Base-by-base conservation (phyloP, 2,113 vertebrate genomes). In the Edolisoma coerulescens region DNA sequence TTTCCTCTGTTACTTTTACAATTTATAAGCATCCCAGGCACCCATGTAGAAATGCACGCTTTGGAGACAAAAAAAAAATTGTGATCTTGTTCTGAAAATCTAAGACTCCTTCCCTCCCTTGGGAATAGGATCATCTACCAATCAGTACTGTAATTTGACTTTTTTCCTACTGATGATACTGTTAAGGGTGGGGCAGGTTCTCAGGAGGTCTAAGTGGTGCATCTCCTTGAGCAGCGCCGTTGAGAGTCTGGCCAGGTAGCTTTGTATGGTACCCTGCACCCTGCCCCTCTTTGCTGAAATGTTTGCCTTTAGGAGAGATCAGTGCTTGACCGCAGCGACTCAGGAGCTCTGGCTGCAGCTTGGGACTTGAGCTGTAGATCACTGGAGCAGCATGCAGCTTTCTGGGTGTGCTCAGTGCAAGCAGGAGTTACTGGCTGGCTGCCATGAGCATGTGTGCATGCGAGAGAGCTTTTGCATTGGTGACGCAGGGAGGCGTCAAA, bases 371-470 rank as follows among this genome's bases (percentile, higher is more conserved):
- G 54, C 32, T 57, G 4, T 1, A 4, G 74, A 37, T 68, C 41
- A 24, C 9, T 2, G 1, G 37, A 88, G 57, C 39, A 87, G 56
- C 26, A 27, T 78, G n/a, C 73, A 80, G 60, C 41, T 81, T 74
- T 37, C 73, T 33, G 6, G 33, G 8, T 23, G 5, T 81, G 50
- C 37, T 86, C 28, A 67, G n/a, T 24, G 42, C 2, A 1, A 84
- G 47, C 45, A 54, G 54, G 32, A 84, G 26, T 70, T 81, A 35
- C 57, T 70, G 88, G 30, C 63, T 83, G 68, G 37, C n/a, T 0
- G 6, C 57, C 2, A 1, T 0, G 1, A 69, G 67, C 1, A 0
- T 39, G 12, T 64, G 21, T 77, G 23, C 4, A 0, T 45, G 59
- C 5, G 5, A 47, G 45, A 10, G 50, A 80, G 42, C 50, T 37